Percentiles rank a stretch among this genome's conserved stretches.
Conservation (phyloP, 2,888 invertebrate species). For the Dryomyza anilis region DNA sequence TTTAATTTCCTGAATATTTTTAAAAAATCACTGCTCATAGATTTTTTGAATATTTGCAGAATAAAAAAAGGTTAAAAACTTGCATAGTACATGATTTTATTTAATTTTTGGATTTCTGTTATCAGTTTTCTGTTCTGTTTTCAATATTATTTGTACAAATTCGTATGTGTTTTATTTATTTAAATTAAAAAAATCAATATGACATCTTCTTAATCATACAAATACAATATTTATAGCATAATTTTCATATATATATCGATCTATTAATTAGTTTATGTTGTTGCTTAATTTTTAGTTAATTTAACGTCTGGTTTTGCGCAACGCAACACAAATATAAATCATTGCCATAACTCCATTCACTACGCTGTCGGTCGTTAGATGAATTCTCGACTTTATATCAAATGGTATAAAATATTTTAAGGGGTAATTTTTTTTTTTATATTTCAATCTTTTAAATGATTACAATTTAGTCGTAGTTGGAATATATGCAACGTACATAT, state of each 20-base stretch:
- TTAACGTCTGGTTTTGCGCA: neutral
- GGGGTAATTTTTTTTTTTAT: no score
- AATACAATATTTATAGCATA: slow-evolving; percentile 6
- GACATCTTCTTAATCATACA: slow-evolving; percentile 9
- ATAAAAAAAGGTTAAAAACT: neutral
- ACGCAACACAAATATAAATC: slow-evolving; percentile 1
- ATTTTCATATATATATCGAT: slow-evolving; percentile 30
- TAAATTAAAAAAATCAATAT: slow-evolving; percentile 16
- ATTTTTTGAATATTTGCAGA: no score
- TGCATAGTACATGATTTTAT: neutral
- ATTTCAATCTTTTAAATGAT: neutral
- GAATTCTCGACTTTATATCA: slow-evolving; percentile 10
- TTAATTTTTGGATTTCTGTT: neutral
- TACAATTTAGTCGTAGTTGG: slow-evolving; percentile 1
- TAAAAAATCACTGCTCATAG: no score
- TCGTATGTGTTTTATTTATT: slow-evolving; percentile 15
- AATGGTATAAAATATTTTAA: slow-evolving; percentile 20
- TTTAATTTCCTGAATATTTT: neutral
- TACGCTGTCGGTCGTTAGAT: neutral
- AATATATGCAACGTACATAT: no score
- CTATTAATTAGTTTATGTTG: slow-evolving; percentile 10
- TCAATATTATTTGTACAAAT: slow-evolving; percentile 23
- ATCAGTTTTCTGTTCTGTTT: neutral
- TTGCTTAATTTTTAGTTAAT: neutral
- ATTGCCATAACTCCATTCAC: neutral